These are phyloP conservation scores for Bombus superbus DNA, from an alignment of 1,140 invertebrate genomes.

Conservation along the genomic window DNA sequence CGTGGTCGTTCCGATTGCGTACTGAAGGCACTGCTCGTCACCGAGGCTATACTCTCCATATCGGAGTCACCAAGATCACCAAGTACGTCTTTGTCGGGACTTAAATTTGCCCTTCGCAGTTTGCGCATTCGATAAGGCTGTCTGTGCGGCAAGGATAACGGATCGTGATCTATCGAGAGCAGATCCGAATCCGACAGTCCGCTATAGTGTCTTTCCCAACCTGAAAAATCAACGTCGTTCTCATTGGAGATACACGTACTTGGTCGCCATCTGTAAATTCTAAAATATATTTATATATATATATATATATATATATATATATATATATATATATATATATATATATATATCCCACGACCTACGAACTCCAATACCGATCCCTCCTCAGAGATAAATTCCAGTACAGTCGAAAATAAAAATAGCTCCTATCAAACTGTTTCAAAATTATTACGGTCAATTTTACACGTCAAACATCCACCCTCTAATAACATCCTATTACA, in stretches of 20 bases:
- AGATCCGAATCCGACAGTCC: slow-evolving; percentile 93
- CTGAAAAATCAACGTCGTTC: slow-evolving; percentile 68
- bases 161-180: slow-evolving; percentile 81
- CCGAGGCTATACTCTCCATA: slow-evolving; percentile 93
- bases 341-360: background rate
- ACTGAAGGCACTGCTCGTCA: slow-evolving; percentile 95
- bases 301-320: background rate
- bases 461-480: background rate
- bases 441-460: background rate
- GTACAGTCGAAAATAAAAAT: background rate
- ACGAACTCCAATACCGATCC: background rate
- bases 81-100: slow-evolving; percentile 88
- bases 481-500: background rate
- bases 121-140: slow-evolving; percentile 83
- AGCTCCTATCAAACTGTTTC: background rate
- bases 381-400: background rate
- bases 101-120: slow-evolving; percentile 83
- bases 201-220: slow-evolving; percentile 91
- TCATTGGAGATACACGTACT: background rate
- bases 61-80: slow-evolving; percentile 92
- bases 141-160: slow-evolving; percentile 81
- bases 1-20: slow-evolving; percentile 94
- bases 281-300: background rate
- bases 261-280: background rate
- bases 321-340: background rate